phyloP scores from a whole-genome alignment of 23 tunicate genomes.

The Styela clava region DNA sequence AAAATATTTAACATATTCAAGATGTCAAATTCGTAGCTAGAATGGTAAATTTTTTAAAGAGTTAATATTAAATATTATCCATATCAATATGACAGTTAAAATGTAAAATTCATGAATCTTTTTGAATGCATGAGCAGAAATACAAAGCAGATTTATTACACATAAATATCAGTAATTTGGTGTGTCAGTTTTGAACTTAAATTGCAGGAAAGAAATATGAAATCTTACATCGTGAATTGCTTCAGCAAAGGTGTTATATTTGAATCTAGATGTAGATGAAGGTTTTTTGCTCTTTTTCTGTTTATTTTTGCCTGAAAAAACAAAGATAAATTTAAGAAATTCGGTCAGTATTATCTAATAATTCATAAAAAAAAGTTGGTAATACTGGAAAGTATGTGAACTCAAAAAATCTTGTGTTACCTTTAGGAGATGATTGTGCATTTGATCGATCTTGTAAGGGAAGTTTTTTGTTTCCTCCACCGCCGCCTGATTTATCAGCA shows the following conservation, averaged over 20 bases:
- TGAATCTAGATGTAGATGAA: slow-evolving; percentile 7
- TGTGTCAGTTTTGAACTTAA: background rate
- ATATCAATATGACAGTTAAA: too few relatives aligned
- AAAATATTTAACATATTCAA: too few relatives aligned
- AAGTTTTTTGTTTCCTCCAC: background rate
- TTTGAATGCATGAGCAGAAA: too few relatives aligned
- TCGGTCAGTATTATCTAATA: too few relatives aligned
- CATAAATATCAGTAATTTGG: background rate
- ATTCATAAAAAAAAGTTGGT: too few relatives aligned
- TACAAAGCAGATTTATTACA: too few relatives aligned
- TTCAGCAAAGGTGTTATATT: slow-evolving; percentile 27
- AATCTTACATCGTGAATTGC: slow-evolving; percentile 24
- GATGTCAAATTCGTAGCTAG: too few relatives aligned
- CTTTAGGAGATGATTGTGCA: slow-evolving; percentile 11
- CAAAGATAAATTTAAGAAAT: background rate
- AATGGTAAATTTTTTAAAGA: too few relatives aligned
- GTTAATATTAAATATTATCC: too few relatives aligned
- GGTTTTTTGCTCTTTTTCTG: slow-evolving; percentile 23
- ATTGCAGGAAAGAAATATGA: background rate
- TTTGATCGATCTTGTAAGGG: slow-evolving; percentile 26
- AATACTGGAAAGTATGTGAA: too few relatives aligned
- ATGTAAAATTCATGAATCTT: too few relatives aligned
- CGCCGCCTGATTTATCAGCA: slow-evolving; percentile 1
- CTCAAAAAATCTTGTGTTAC: too few relatives aligned
- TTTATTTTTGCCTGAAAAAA: slow-evolving; percentile 3